Base-by-base conservation (phyloP, 2,113 vertebrate species). In the Lathamus discolor region DNA sequence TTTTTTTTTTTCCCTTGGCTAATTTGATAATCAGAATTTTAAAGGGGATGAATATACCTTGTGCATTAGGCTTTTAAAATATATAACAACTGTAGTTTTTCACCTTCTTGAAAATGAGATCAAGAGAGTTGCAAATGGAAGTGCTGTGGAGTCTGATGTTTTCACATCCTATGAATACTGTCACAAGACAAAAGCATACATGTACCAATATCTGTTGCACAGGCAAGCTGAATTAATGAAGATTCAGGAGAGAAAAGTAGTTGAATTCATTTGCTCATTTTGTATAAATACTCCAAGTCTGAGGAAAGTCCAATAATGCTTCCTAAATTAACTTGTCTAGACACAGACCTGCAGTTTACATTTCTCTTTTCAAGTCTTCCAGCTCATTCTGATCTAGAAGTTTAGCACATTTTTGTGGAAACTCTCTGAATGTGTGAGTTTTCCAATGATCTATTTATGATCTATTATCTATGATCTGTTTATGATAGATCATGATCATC, bases 111-210 rank as follows among this genome's bases (percentile, higher is more conserved):
- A 25, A 80, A 88, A 14, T 52, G 39, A 92, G 22, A 33, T 83
- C 6, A 27, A 61, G 25, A 23, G 29, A 69, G 25, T 7, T 55
- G 17, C 15, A 64, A 51, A 29, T 49, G 8, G 9, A 10, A 69
- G 33, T 48, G 27, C 66, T 51, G 35, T 84, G 20, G n/a, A 80
- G 18, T 6, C 6, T 29, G 31, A 59, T 4, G 2, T 77, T 81
- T 81, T 89, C 18, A 20, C 0, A 3, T 66, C 29, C 29, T 61
- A 5, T 0, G 0, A 20, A 19, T 12, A 69, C 14, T 51, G 5
- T 70, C n/a, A 22, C 8, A 20, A 80, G 52, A 54, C 27, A 78
- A 88, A 66, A 27, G 13, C 23, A 69, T 74, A 2, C n/a, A 66
- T 35, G 10, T 66, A 70, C 22, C 7, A 28, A 2, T 52, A 52